Percentiles rank a stretch among this genome's conserved stretches.
Conservation (phyloP, 2,797 vertebrate genomes). For the Rhincodon typus region DNA sequence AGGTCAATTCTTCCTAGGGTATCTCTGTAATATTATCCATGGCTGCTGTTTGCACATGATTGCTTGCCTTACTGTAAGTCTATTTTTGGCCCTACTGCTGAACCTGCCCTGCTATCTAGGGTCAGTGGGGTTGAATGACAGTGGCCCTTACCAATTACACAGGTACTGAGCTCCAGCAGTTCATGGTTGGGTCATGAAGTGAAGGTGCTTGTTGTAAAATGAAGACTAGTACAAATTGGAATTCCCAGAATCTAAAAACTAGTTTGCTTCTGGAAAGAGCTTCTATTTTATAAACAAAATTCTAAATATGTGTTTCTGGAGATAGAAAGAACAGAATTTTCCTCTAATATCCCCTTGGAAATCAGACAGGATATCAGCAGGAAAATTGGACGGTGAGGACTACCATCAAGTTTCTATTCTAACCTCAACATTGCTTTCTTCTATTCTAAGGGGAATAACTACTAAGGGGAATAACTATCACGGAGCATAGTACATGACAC, state of each 20-base stretch:
- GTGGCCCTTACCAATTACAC: neutral
- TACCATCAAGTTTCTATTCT: neutral
- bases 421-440: neutral
- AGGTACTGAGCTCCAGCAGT: neutral
- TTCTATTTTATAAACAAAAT: neutral
- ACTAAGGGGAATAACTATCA: too few species aligned
- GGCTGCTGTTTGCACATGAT: conserved; percentile 8
- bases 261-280: neutral
- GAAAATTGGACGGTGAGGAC: neutral
- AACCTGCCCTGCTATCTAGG: neutral
- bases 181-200: neutral
- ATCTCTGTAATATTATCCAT: neutral
- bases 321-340: neutral
- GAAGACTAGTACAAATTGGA: neutral
- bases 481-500: too few species aligned
- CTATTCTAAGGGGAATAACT: neutral
- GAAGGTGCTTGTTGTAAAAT: neutral
- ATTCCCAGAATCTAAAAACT: neutral
- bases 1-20: neutral
- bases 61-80: neutral
- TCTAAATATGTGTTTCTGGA: neutral
- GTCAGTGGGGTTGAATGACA: neutral
- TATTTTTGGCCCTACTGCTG: neutral
- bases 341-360: neutral
- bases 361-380: neutral